Conservation (phyloP, 2,113 vertebrate species). For the Zapornia atra region DNA sequence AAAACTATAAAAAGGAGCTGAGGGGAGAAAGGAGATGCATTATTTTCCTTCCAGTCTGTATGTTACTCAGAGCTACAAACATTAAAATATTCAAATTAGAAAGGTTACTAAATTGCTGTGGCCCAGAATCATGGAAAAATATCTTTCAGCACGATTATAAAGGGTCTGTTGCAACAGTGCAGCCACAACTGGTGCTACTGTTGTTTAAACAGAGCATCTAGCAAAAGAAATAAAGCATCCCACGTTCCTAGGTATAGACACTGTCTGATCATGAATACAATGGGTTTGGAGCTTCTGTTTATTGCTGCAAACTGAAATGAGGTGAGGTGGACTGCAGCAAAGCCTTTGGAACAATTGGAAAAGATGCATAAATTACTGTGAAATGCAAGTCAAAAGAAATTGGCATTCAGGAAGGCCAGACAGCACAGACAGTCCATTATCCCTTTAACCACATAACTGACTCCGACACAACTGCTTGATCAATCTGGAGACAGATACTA, state of each 20-base stretch:
- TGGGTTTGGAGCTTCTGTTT: not conserved
- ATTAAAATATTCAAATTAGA: conserved; percentile 42
- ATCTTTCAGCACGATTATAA: conserved; percentile 1
- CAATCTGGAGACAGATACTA: conserved; percentile 38
- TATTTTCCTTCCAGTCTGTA: not conserved
- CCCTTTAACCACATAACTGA: conserved; percentile 66
- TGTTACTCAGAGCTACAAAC: conserved; percentile 2
- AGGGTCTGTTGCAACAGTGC: not conserved
- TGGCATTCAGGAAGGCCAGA: conserved; percentile 59
- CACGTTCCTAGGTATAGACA: not conserved
- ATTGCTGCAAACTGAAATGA: not conserved
- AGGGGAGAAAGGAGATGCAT: not conserved
- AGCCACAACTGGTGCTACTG: not conserved
- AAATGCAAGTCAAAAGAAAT: conserved; percentile 49
- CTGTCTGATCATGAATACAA: not conserved
- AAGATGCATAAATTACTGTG: conserved; percentile 46
- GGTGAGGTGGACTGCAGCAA: not conserved
- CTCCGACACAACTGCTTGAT: conserved; percentile 56
- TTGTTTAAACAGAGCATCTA: not conserved
- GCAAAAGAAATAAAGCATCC: not conserved
- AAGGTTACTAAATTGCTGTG: conserved; percentile 32
- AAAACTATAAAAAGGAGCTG: not conserved
- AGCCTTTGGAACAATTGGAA: not conserved
- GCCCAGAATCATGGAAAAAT: conserved; percentile 4
- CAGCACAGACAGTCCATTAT: conserved; percentile 56